phyloP scores from a whole-genome alignment of 2,113 vertebrate species.

The Balaenoptera acutorostrata region DNA sequence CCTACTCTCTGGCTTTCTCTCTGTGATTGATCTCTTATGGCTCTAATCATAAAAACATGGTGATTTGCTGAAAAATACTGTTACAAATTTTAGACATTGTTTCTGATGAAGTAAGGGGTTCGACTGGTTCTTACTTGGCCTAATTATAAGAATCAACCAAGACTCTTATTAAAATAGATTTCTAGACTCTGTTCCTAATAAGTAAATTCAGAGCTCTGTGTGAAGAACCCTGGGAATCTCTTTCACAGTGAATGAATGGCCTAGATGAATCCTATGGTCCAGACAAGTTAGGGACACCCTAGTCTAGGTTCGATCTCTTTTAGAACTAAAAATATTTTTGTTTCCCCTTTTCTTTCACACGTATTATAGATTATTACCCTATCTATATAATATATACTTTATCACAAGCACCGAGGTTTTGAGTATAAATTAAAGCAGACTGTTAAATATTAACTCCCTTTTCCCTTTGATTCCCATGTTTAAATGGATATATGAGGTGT shows the following conservation, averaged over 20 bases:
- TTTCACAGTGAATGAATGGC: background rate
- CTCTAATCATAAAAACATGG: background rate
- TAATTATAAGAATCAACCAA: background rate
- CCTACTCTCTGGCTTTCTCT: background rate
- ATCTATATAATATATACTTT: background rate
- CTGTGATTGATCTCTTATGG: background rate
- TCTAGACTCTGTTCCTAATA: background rate
- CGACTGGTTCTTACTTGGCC: background rate
- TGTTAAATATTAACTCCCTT: background rate
- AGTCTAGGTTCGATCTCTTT: background rate
- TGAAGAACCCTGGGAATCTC: background rate
- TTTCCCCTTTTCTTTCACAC: background rate
- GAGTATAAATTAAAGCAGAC: background rate
- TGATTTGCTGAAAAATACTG: background rate
- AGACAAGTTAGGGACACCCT: background rate
- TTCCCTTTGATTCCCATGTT: constrained; percentile 29
- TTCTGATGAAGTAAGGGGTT: background rate
- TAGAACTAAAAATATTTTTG: constrained; percentile 7
- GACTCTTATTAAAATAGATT: background rate
- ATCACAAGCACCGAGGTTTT: background rate
- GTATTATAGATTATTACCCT: background rate
- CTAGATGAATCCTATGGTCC: background rate
- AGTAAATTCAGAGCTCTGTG: constrained; percentile 7
- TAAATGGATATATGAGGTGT: background rate
- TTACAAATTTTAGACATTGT: background rate